These are phyloP conservation scores for Ancistrus triradiatus DNA, from an alignment of 2,113 vertebrate species.

Conservation along the genomic window DNA sequence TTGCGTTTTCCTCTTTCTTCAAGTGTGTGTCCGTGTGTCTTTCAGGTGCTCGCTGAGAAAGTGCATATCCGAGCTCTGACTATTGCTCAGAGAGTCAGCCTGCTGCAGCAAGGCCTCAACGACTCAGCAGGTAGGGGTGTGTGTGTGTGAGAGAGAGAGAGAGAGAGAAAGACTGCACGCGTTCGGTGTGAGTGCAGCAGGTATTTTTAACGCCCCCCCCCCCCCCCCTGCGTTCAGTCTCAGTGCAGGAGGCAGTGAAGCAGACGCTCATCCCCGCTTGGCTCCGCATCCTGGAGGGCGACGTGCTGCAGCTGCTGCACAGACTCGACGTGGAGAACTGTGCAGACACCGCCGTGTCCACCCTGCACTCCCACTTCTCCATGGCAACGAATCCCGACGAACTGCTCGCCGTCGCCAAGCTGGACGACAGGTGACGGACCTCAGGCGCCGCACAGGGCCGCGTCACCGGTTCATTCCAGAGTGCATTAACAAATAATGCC, in stretches of 20 bases:
- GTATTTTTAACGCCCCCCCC: too few relatives aligned
- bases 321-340: slow-evolving; percentile 91
- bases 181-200: neutral
- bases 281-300: slow-evolving; percentile 75
- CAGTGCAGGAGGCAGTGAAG: slow-evolving; percentile 77
- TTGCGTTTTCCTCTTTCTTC: too few relatives aligned
- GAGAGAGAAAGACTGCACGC: slow-evolving; percentile 25
- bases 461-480: too few relatives aligned
- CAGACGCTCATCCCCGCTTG: slow-evolving; percentile 81
- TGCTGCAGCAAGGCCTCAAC: slow-evolving; percentile 86
- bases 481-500: too few relatives aligned
- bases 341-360: slow-evolving; percentile 73
- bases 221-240: slow-evolving; percentile 62
- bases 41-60: slow-evolving; percentile 89
- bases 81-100: slow-evolving; percentile 89
- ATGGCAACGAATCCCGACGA: slow-evolving; percentile 62
- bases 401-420: slow-evolving; percentile 61
- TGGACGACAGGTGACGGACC: slow-evolving; percentile 83
- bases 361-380: slow-evolving; percentile 76
- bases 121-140: slow-evolving; percentile 94
- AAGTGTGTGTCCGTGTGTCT: neutral
- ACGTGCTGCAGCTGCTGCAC: slow-evolving; percentile 83
- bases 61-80: slow-evolving; percentile 86
- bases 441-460: too few relatives aligned
- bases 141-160: too few relatives aligned